Conservation (phyloP, 1,140 invertebrate genomes). For the Brachionus angularis region DNA sequence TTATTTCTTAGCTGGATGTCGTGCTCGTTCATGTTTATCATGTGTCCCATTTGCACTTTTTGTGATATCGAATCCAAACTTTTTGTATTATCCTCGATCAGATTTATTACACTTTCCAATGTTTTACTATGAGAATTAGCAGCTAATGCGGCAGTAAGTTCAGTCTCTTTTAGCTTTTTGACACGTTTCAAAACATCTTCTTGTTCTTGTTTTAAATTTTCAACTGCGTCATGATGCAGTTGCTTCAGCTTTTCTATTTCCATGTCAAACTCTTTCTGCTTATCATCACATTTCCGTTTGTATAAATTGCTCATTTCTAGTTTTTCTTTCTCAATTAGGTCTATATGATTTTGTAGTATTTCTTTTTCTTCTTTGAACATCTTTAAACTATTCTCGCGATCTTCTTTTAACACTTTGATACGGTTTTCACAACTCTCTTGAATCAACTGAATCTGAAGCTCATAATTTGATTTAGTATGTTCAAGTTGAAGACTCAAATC, state of each 20-base stretch:
- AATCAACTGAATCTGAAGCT: constrained; percentile 30
- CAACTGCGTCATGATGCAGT: background rate
- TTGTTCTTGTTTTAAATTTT: constrained; percentile 34
- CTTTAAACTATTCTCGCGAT: constrained; percentile 16
- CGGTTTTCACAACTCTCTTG: constrained; percentile 37
- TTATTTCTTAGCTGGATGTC: constrained; percentile 29
- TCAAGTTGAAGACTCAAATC: constrained; percentile 27
- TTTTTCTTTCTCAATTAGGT: constrained; percentile 32
- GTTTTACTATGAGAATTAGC: constrained; percentile 34
- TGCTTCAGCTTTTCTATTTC: constrained; percentile 36
- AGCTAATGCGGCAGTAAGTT: constrained; percentile 17
- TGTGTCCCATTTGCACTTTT: constrained; percentile 32
- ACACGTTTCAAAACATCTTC: constrained; percentile 26
- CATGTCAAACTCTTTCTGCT: constrained; percentile 27
- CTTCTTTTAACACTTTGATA: constrained; percentile 10
- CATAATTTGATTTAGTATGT: constrained; percentile 19
- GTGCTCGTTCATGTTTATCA: constrained; percentile 23
- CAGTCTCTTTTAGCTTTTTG: constrained; percentile 25
- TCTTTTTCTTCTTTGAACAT: constrained; percentile 41
- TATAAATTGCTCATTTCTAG: constrained; percentile 5
- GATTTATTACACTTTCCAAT: constrained; percentile 17
- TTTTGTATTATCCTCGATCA: constrained; percentile 40
- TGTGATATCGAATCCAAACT: constrained; percentile 10
- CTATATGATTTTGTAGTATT: constrained; percentile 19
- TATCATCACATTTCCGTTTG: constrained; percentile 29